Base-by-base conservation (phyloP, 2,113 vertebrate genomes). In the Lethenteron camtschaticum region DNA sequence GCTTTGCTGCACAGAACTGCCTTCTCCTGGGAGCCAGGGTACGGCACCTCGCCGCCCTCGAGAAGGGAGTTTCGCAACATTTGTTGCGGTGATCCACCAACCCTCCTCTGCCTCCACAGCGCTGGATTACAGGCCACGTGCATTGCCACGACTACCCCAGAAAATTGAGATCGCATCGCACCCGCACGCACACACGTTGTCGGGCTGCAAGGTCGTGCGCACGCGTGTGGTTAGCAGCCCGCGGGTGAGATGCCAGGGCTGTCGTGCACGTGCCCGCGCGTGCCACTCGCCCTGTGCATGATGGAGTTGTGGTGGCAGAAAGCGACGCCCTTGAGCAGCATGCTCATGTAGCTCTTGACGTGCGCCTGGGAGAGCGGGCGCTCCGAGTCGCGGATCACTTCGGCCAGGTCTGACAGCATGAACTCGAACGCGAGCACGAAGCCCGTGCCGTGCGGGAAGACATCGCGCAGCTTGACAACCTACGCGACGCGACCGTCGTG, bases 371-470 rank as follows among this genome's bases (percentile, higher is more conserved):
- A 83, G 70, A 92, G 78, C 2, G 85, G 87, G 72, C 79, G 79
- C 73, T 84, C 79, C 2, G 83, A 80, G 70, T 87, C 85, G 68
- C 84, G 82, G 69, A 90, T 84, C 73, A 90, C 86, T 76, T 88
- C 87, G 0, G 87, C 87, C 58, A 92, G 83, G 76, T 92, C 86
- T 0, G 86, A 88, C 14, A 87, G 78, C 87, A 92, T 90, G 78
- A 84, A 90, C 76, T 92, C 87, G 2, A 92, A 92, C 57, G 87
- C 88, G 73, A 92, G 80, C 55, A 90, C 86, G 1, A 92, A 89
- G 41, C 87, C 88, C 0, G 83, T 84, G 0, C 87, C 86, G 0
- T 92, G 88, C 1, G 87, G 87, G 70, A 92, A 89, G 68, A 89
- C 83, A 0, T 85, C 83, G 75, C 86, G 86, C 73, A 92, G 77